Conservation (phyloP, 2,797 vertebrate genomes). For the Hemibagrus guttatus region DNA sequence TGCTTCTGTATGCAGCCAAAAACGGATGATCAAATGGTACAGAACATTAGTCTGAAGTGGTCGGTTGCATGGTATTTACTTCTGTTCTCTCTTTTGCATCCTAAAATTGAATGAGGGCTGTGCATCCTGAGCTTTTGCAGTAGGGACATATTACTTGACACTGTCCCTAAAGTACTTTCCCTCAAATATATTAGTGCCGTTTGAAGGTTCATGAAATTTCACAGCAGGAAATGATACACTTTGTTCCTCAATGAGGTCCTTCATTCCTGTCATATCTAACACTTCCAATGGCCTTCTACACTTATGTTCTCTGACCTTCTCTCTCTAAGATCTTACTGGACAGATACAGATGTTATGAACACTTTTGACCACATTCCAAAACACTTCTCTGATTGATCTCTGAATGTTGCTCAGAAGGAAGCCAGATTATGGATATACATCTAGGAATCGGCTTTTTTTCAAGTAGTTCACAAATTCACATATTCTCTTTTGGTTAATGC, state of each 20-base stretch:
- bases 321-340: slow-evolving; percentile 10
- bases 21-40: slow-evolving; percentile 15
- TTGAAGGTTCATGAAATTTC: slow-evolving; percentile 11
- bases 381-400: slow-evolving; percentile 12
- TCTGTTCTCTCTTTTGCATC: neutral
- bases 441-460: slow-evolving; percentile 5
- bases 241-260: slow-evolving; percentile 35
- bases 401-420: slow-evolving; percentile 24
- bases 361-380: slow-evolving; percentile 26
- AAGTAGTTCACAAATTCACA: slow-evolving; percentile 37
- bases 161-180: slow-evolving; percentile 27
- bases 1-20: slow-evolving; percentile 17
- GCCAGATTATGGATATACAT: slow-evolving; percentile 7
- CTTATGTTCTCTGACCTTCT: slow-evolving; percentile 28
- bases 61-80: slow-evolving; percentile 42
- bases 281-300: slow-evolving; percentile 2
- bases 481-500: slow-evolving; percentile 29
- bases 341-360: slow-evolving; percentile 14
- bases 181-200: slow-evolving; percentile 21
- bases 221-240: slow-evolving; percentile 35
- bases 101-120: slow-evolving; percentile 15
- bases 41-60: slow-evolving; percentile 37
- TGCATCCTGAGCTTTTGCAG: slow-evolving; percentile 51
- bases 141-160: slow-evolving; percentile 22
- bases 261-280: slow-evolving; percentile 24